A percentile compares a stretch with the other conserved stretches of the same genome.
phyloP scores from a whole-genome alignment of 2,113 vertebrate genomes.

The Penelope pileata region DNA sequence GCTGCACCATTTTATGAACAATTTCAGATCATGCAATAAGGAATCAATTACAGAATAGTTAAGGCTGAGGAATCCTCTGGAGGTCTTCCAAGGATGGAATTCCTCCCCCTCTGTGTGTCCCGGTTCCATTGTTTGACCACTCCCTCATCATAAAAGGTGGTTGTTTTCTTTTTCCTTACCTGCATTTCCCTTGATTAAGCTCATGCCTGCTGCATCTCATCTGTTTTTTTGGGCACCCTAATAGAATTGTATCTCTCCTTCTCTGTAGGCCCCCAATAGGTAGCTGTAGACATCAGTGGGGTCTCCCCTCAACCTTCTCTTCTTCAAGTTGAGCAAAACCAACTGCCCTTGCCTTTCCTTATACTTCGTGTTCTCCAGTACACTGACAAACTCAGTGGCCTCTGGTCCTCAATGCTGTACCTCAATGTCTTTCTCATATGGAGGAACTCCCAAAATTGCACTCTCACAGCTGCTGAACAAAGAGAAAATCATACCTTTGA shows the following conservation, averaged over 20 bases:
- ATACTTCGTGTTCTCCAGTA: fast-evolving
- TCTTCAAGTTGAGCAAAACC: neutral
- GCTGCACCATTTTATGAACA: neutral
- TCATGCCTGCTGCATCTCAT: neutral
- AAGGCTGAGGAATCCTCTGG: neutral
- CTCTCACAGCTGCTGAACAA: neutral
- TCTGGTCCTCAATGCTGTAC: neutral
- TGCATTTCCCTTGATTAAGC: neutral
- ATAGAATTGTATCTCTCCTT: neutral
- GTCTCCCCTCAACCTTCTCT: neutral
- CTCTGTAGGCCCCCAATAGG: neutral
- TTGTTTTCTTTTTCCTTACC: neutral
- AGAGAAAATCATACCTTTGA: conserved; percentile 82
- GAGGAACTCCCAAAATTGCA: neutral
- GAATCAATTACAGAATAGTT: neutral
- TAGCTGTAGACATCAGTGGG: fast-evolving
- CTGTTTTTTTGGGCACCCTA: neutral
- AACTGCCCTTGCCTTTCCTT: neutral
- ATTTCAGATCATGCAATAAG: neutral
- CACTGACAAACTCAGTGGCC: neutral
- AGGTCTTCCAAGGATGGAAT: neutral
- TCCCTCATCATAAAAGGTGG: neutral
- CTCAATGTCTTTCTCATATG: fast-evolving
- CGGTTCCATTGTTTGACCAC: neutral
- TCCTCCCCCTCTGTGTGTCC: neutral